phyloP scores from a whole-genome alignment of 2,113 vertebrate genomes.

The Entelurus aequoreus region DNA sequence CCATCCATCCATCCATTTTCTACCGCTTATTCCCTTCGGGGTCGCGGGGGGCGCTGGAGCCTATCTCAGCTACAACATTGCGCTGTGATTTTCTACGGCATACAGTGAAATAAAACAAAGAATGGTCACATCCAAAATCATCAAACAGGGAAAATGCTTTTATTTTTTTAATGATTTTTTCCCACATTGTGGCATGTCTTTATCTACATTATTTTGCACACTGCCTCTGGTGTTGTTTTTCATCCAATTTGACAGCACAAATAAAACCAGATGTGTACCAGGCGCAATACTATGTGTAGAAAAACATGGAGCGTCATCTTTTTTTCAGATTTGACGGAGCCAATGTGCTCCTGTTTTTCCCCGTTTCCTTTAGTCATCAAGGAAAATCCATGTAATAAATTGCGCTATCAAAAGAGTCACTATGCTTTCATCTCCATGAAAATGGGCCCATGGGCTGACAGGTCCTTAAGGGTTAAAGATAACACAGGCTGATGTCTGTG shows the following conservation, averaged over 20 bases:
- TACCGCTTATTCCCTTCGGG: no score
- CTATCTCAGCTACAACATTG: no score
- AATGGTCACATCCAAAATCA: no score
- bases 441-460: slow-evolving; percentile 25
- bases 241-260: slow-evolving; percentile 31
- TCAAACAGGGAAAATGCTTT: no score
- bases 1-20: no score
- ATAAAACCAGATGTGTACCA: slow-evolving; percentile 29
- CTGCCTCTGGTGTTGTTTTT: slow-evolving; percentile 31
- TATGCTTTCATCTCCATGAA: slow-evolving; percentile 40
- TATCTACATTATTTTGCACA: not conserved
- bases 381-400: slow-evolving; percentile 37
- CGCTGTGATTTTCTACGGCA: no score
- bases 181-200: not conserved
- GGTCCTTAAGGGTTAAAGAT: slow-evolving; percentile 36
- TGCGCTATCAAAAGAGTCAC: slow-evolving; percentile 44
- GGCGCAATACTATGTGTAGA: slow-evolving; percentile 9
- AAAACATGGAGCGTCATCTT: slow-evolving; percentile 30
- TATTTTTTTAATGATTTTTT: not conserved
- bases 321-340: slow-evolving; percentile 30
- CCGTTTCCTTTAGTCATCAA: slow-evolving; percentile 28
- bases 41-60: no score
- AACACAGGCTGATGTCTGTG: slow-evolving; percentile 28
- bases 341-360: slow-evolving; percentile 30
- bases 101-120: no score